Base-by-base conservation (phyloP, 2,888 invertebrate species). In the Drosophila longiperda region DNA sequence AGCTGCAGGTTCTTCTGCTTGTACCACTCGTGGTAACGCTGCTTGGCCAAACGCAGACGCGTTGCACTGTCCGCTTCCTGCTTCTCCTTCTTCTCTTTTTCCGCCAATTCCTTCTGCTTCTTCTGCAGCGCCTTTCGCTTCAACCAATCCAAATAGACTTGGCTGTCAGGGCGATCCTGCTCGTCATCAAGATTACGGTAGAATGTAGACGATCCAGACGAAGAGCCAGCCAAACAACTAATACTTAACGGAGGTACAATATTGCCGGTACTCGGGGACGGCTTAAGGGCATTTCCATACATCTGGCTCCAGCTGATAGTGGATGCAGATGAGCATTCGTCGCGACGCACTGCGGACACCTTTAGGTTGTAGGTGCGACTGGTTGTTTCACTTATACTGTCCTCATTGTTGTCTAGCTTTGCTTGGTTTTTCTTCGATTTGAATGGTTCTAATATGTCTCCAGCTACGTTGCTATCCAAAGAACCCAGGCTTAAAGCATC, bases 91-190 rank as follows among this genome's bases (percentile, higher is more conserved):
- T 91, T 80, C 54, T 81, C 64, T 15, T 74, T 82, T n/a, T 67
- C 87, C 1, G 70, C 89, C 78, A 32, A 67, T 40, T 66, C 69
- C 71, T 65, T 89, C 81, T 70, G 71, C 54, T 57, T 90, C 78
- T 75, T 82, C 62, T 66, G 87, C 38, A 49, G 83, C 73, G 72
- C 86, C 80, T 93, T 93, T 23, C 91, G 91, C 12, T 90, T 90
- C 11, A 92, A 75, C 93, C 93, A 93, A 29, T 89, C 91, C 20
- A 87, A 80, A 65, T 89, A 93, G 2, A 92, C 91, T 3, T 66
- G 55, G 38, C 90, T 83, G 0, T 88, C 87, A 1, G 64, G 58
- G 5, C 63, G 79, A 7, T 72, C 73, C 66, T 83, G 83, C 8
- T 54, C 26, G 26, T 80, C 74, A 7, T 65, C 76, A 3, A 78